These are phyloP conservation scores for Coptodon rendalli DNA, from an alignment of 2,113 vertebrate genomes.

Conservation along the genomic window DNA sequence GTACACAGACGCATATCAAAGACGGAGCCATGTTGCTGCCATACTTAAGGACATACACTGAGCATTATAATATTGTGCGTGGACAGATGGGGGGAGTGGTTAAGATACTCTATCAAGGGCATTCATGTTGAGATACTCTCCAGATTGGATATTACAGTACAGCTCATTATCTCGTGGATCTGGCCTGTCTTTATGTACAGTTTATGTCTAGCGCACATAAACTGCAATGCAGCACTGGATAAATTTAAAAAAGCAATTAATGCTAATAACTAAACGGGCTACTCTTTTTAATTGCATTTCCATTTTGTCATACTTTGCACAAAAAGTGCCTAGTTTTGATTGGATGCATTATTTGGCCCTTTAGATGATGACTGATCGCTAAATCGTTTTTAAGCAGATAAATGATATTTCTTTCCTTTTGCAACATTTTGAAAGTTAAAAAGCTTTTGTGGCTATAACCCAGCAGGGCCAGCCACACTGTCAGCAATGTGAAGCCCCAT, in stretches of 20 bases:
- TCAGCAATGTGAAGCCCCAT: constrained; percentile 56
- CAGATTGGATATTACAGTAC: constrained; percentile 21
- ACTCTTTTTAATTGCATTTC: neutral
- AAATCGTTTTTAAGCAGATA: constrained; percentile 14
- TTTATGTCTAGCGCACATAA: neutral
- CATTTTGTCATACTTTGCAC: constrained; percentile 13
- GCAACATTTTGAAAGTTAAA: constrained; percentile 47
- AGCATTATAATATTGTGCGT: constrained; percentile 10
- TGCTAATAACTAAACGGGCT: neutral
- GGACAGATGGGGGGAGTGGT: constrained; percentile 60
- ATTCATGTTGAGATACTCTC: constrained; percentile 46
- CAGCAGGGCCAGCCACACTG: constrained; percentile 32
- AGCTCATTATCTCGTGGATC: neutral
- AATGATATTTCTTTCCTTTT: constrained; percentile 31
- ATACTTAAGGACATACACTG: constrained; percentile 32
- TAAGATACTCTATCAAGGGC: constrained; percentile 48
- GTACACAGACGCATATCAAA: neutral
- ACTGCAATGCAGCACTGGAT: neutral
- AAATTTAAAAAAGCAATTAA: constrained; percentile 10
- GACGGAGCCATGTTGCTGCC: constrained; percentile 16
- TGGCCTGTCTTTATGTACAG: neutral
- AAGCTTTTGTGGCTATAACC: constrained; percentile 62
- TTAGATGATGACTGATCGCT: constrained; percentile 33
- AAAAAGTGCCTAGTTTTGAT: constrained; percentile 4
- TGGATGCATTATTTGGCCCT: constrained; percentile 39